Evolutionary conservation across 2,888 invertebrate genomes (phyloP).

Genomic region (Amitus sp.): DNA sequence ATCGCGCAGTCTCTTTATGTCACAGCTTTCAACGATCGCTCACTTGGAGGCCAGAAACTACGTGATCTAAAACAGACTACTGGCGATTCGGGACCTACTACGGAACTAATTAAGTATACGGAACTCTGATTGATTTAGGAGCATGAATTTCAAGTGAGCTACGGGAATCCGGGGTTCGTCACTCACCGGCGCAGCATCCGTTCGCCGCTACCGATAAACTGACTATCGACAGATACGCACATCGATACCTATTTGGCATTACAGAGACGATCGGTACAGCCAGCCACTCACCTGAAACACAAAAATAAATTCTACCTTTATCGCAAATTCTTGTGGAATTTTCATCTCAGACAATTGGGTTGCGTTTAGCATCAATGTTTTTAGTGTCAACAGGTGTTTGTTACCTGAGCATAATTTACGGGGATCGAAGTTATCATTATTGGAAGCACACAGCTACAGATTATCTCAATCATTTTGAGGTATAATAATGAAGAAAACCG

Average conservation of each 20-base stretch:
- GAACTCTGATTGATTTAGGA: constrained; percentile 54
- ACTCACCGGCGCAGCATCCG: constrained; percentile 66
- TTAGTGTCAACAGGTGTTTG: no score
- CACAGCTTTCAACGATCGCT: constrained; percentile 31
- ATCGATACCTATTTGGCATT: constrained; percentile 67
- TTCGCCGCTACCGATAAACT: constrained; percentile 65
- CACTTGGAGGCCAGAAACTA: constrained; percentile 39
- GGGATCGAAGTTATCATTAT: no score
- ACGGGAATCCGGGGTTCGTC: constrained; percentile 60
- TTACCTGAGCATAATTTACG: no score
- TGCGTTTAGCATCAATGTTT: no score
- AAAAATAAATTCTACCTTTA: constrained; percentile 9
- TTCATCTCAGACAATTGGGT: no score
- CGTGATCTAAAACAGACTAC: constrained; percentile 42
- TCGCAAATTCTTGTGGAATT: no score
- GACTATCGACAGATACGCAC: constrained; percentile 63
- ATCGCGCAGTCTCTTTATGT: constrained; percentile 27
- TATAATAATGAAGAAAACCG: no score
- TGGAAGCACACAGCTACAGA: no score
- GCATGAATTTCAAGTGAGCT: constrained; percentile 56
- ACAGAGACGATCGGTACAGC: constrained; percentile 64
- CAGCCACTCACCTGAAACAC: constrained; percentile 66
- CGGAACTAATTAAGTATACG: constrained; percentile 42
- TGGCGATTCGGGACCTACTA: constrained; percentile 43
- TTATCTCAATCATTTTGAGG: no score